Evolutionary conservation across 2,113 vertebrate species (phyloP).

Genomic region (Cygnus buccinator): DNA sequence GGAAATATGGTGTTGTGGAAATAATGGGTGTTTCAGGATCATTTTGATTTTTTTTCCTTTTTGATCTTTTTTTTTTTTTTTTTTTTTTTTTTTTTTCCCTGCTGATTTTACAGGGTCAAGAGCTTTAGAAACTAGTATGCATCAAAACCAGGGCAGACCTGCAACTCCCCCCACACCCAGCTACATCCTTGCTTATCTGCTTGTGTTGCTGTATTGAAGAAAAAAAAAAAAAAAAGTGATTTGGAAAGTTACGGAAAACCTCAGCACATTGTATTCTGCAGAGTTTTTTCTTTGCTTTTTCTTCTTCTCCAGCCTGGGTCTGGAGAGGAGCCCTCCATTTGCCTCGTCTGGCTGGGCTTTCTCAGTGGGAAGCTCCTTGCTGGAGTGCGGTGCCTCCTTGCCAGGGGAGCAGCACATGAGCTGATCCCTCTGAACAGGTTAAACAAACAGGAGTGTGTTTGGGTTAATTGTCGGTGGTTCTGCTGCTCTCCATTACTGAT

Average conservation of each 20-base stretch:
- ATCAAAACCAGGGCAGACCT: neutral
- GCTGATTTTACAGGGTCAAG: neutral
- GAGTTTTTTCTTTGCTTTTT: no score
- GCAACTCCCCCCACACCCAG: accelerated
- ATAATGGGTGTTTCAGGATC: accelerated
- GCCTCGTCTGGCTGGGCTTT: constrained; percentile 60
- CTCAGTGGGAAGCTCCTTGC: constrained; percentile 1
- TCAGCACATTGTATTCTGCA: neutral
- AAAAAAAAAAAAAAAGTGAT: neutral
- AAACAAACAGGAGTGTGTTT: constrained; percentile 89
- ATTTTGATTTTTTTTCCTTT: neutral
- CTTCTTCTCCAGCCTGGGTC: neutral
- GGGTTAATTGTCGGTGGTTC: constrained; percentile 94
- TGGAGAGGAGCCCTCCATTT: constrained; percentile 6
- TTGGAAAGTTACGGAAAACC: neutral
- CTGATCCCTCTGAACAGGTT: constrained; percentile 90
- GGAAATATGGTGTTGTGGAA: neutral
- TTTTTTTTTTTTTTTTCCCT: no score
- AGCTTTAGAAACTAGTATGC: neutral
- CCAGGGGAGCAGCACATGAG: constrained; percentile 46
- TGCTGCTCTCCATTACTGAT: constrained; percentile 81
- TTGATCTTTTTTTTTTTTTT: neutral
- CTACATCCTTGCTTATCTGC: neutral
- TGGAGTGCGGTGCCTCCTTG: constrained; percentile 42
- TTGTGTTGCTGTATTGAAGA: neutral